Evolutionary conservation across 2,888 invertebrate genomes (phyloP).

Genomic region (Brenthis ino): DNA sequence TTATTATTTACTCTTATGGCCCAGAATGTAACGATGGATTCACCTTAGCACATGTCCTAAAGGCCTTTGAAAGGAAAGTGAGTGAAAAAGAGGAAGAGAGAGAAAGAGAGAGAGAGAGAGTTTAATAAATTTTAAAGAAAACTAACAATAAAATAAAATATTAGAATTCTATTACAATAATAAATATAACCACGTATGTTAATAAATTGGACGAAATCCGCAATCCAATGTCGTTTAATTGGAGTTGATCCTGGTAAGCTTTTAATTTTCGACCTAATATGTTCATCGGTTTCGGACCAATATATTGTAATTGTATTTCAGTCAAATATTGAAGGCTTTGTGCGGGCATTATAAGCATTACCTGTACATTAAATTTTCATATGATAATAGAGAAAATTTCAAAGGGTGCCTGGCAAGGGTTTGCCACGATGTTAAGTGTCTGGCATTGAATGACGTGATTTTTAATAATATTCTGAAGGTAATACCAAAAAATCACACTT

Average conservation of each 20-base stretch:
- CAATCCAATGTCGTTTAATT: slow-evolving; percentile 26
- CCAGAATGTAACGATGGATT: too few relatives aligned
- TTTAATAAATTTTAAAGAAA: too few relatives aligned
- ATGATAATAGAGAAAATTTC: background rate
- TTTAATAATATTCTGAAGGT: too few relatives aligned
- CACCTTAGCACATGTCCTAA: too few relatives aligned
- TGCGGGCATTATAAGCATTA: slow-evolving; percentile 62
- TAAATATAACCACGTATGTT: slow-evolving; percentile 15
- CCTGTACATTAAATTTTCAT: slow-evolving; percentile 46
- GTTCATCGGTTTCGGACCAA: slow-evolving; percentile 58
- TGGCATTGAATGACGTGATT: too few relatives aligned
- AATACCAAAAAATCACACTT: too few relatives aligned
- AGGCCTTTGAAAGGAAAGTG: too few relatives aligned
- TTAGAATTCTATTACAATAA: slow-evolving; percentile 23
- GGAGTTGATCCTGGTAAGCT: slow-evolving; percentile 45
- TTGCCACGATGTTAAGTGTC: too few relatives aligned
- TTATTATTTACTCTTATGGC: too few relatives aligned
- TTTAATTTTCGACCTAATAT: slow-evolving; percentile 62
- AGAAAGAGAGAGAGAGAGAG: too few relatives aligned
- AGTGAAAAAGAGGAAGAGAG: too few relatives aligned
- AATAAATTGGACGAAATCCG: background rate
- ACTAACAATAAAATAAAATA: background rate
- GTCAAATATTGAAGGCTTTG: slow-evolving; percentile 56
- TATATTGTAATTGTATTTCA: slow-evolving; percentile 56
- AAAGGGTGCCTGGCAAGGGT: too few relatives aligned